These are phyloP conservation scores for Drosophila simulans DNA, from an alignment of 1,140 invertebrate genomes.

Conservation along the genomic window DNA sequence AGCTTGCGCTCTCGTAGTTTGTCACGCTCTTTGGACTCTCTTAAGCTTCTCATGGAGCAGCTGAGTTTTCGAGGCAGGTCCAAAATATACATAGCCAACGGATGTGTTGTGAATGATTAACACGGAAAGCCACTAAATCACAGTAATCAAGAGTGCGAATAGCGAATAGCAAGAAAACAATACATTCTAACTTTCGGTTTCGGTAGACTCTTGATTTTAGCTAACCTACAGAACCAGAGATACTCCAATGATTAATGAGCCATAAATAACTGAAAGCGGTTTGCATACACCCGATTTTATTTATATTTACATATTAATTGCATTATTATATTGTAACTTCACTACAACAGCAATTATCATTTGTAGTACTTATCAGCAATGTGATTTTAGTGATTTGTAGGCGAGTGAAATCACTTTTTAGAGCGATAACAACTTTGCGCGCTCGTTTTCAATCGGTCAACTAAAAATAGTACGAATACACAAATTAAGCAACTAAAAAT, in stretches of 20 bases:
- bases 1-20: conserved; percentile 48
- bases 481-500: background rate
- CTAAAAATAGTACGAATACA: conserved; percentile 29
- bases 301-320: conserved; percentile 15
- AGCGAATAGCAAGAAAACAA: conserved; percentile 22
- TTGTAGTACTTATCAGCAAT: conserved; percentile 9
- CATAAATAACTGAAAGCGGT: conserved; percentile 1
- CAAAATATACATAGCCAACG: conserved; percentile 41
- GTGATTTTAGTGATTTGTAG: conserved; percentile 19
- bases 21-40: conserved; percentile 2
- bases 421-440: conserved; percentile 7
- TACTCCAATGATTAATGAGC: conserved; percentile 11
- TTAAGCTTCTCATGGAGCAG: conserved; percentile 21
- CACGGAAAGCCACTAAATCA: conserved; percentile 34
- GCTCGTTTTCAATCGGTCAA: conserved; percentile 24
- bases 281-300: background rate
- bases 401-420: conserved; percentile 29
- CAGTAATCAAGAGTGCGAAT: conserved; percentile 26
- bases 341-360: conserved; percentile 8
- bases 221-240: background rate
- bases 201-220: conserved; percentile 28
- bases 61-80: conserved; percentile 30
- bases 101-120: conserved; percentile 41
- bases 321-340: conserved; percentile 2
- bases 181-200: conserved; percentile 64